A percentile compares a stretch with the other conserved stretches of the same genome.
Evolutionary conservation across 1,140 invertebrate species (phyloP).

Genomic region (Zaprionus ghesquierei): DNA sequence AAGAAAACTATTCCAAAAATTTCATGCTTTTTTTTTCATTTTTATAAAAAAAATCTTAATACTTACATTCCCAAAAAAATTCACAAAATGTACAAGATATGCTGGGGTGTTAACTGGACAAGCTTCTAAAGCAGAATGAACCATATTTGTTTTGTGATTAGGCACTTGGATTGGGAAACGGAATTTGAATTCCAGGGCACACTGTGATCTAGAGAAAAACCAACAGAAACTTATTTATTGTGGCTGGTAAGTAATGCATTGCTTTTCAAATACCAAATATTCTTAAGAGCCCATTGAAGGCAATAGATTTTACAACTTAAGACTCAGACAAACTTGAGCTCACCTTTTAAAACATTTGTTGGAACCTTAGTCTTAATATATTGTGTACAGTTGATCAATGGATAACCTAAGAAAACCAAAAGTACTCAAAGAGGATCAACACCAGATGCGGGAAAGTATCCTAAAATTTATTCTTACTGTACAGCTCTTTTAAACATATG

Average conservation of each 20-base stretch:
- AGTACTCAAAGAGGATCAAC: no score
- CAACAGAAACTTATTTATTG: not conserved
- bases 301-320: no score
- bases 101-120: not conserved
- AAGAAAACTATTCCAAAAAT: not conserved
- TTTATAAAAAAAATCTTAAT: not conserved
- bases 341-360: no score
- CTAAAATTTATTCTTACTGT: no score
- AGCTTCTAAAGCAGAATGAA: not conserved
- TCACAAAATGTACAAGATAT: slow-evolving; percentile 8
- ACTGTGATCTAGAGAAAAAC: not conserved
- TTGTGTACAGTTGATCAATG: no score
- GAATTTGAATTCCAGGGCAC: not conserved
- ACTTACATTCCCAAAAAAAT: not conserved
- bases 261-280: not conserved
- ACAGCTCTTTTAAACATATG: no score
- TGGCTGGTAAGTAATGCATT: no score
- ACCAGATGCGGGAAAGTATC: no score
- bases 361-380: no score
- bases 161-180: not conserved
- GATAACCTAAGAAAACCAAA: no score
- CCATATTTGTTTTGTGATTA: not conserved
- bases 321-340: no score
- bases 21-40: not conserved
- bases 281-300: no score